phyloP scores from a whole-genome alignment of 2,797 vertebrate genomes.

The Eremophila alpestris region DNA sequence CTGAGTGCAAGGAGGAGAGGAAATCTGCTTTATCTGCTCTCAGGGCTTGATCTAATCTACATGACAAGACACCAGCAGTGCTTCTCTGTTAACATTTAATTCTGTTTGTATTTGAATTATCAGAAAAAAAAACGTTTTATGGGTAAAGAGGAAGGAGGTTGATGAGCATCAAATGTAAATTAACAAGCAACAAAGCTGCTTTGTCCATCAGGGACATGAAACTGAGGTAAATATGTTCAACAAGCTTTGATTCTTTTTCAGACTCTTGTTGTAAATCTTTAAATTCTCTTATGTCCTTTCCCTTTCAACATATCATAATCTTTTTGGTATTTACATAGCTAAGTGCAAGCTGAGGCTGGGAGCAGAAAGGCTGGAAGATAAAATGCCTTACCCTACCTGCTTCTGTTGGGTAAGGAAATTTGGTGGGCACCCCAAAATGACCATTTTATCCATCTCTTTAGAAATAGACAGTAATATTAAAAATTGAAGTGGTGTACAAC shows the following conservation, averaged over 20 bases:
- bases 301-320: background rate
- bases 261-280: background rate
- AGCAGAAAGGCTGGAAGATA: background rate
- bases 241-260: background rate
- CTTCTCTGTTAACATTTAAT: slow-evolving; percentile 7
- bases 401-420: background rate
- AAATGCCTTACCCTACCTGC: background rate
- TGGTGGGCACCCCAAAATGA: background rate
- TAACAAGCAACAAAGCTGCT: background rate
- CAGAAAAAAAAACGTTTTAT: slow-evolving; percentile 2
- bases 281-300: slow-evolving; percentile 31
- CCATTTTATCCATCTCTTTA: background rate
- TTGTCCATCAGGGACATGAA: background rate
- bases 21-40: background rate
- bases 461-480: background rate
- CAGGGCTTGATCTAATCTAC: background rate
- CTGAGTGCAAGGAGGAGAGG: background rate
- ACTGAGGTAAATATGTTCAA: background rate
- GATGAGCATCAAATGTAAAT: slow-evolving; percentile 24
- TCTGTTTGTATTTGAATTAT: slow-evolving; percentile 12
- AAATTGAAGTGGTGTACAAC: background rate
- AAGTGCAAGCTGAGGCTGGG: background rate
- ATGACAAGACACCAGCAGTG: background rate
- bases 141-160: background rate
- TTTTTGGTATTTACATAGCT: slow-evolving; percentile 43